phyloP scores from a whole-genome alignment of 2,113 vertebrate genomes.

The Myotis yumanensis region DNA sequence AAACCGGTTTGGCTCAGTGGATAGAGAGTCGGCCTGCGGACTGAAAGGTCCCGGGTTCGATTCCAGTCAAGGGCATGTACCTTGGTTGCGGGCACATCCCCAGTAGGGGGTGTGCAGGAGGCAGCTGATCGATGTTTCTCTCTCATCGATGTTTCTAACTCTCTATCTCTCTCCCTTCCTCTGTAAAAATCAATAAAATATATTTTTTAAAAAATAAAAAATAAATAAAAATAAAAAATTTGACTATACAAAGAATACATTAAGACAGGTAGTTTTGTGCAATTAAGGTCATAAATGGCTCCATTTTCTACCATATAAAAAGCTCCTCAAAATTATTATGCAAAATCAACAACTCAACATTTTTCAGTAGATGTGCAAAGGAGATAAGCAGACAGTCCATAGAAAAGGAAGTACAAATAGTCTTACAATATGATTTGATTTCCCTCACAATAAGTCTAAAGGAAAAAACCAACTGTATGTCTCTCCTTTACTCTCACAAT shows the following conservation, averaged over 20 bases:
- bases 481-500: background rate
- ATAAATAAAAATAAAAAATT: no score
- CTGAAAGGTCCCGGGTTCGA: no score
- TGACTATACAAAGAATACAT: conserved; percentile 8
- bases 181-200: no score
- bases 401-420: conserved; percentile 3
- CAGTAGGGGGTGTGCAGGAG: no score
- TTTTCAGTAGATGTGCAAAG: background rate
- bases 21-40: no score
- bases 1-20: no score
- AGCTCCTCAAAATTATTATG: background rate
- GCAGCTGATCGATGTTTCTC: no score
- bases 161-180: no score
- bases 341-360: conserved; percentile 3
- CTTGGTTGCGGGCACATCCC: no score
- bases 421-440: background rate
- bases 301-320: background rate
- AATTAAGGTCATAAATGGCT: background rate
- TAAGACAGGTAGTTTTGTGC: background rate
- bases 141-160: no score
- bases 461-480: background rate
- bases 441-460: background rate
- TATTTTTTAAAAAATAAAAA: no score
- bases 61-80: no score
- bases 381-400: background rate